Conservation (phyloP, 2,888 invertebrate genomes). For the Ctena decussata region DNA sequence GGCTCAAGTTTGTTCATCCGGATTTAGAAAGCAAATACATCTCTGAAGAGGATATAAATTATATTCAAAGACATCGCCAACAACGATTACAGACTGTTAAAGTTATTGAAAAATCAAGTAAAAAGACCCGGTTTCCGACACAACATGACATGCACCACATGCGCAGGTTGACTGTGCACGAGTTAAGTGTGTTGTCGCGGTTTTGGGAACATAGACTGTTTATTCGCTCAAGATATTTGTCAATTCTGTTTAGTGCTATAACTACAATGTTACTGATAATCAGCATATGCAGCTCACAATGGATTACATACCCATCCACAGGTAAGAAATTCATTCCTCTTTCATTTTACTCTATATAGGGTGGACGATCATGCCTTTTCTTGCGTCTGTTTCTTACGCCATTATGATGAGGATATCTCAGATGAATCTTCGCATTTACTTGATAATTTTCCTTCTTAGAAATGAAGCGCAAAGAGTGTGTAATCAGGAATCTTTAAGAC, state of each 20-base stretch:
- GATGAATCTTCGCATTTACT: too few relatives aligned
- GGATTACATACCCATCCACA: conserved; percentile 71
- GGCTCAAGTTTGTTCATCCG: conserved; percentile 81
- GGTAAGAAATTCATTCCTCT: not conserved
- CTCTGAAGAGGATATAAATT: conserved; percentile 81
- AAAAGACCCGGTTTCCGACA: conserved; percentile 61
- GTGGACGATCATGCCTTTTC: too few relatives aligned
- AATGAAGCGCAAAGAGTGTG: too few relatives aligned
- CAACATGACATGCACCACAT: conserved; percentile 65
- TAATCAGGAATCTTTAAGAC: too few relatives aligned
- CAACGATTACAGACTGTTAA: conserved; percentile 77
- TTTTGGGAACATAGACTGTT: conserved; percentile 86
- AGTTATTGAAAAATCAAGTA: conserved; percentile 80
- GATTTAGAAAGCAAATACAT: conserved; percentile 80
- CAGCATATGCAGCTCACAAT: conserved; percentile 74
- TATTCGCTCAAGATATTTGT: conserved; percentile 79
- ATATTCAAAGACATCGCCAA: conserved; percentile 78
- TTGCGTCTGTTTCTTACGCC: too few relatives aligned
- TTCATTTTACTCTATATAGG: too few relatives aligned
- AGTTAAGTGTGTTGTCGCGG: conserved; percentile 81
- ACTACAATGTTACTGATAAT: conserved; percentile 74
- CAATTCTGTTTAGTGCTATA: conserved; percentile 79
- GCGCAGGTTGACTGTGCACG: conserved; percentile 75
- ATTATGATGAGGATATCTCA: too few relatives aligned
- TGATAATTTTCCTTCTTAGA: too few relatives aligned